These are phyloP conservation scores for Pseudonaja textilis DNA, from an alignment of 2,113 vertebrate genomes.

Conservation along the genomic window DNA sequence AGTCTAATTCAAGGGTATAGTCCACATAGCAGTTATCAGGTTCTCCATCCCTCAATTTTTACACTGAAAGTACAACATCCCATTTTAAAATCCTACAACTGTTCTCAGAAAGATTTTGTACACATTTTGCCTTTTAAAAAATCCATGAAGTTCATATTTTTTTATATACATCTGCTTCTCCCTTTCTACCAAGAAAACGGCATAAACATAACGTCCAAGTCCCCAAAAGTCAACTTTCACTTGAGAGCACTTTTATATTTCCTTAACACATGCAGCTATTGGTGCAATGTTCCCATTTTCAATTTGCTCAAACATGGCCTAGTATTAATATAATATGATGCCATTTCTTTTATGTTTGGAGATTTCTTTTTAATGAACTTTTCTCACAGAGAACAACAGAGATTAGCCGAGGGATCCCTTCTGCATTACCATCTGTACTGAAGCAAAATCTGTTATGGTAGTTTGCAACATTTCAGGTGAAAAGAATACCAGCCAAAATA, in stretches of 20 bases:
- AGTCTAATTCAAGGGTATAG: neutral
- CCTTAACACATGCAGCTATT: neutral
- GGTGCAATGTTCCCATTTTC: neutral
- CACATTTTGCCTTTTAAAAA: neutral
- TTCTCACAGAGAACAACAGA: neutral
- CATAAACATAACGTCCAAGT: neutral
- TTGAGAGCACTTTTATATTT: neutral
- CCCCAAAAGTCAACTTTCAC: neutral
- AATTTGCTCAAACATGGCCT: neutral
- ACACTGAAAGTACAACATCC: neutral
- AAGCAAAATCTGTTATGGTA: neutral
- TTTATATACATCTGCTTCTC: neutral
- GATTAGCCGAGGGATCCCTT: neutral
- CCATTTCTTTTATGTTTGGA: neutral
- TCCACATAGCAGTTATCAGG: neutral
- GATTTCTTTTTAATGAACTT: neutral
- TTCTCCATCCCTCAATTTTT: neutral
- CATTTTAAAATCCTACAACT: neutral
- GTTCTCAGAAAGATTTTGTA: neutral
- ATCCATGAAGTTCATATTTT: neutral
- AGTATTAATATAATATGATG: neutral
- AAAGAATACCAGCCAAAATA: neutral
- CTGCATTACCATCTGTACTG: neutral
- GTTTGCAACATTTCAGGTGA: neutral
- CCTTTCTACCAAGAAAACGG: neutral